These are phyloP conservation scores for Sylvicapra grimmia DNA, from an alignment of 2,113 vertebrate species.

Conservation along the genomic window DNA sequence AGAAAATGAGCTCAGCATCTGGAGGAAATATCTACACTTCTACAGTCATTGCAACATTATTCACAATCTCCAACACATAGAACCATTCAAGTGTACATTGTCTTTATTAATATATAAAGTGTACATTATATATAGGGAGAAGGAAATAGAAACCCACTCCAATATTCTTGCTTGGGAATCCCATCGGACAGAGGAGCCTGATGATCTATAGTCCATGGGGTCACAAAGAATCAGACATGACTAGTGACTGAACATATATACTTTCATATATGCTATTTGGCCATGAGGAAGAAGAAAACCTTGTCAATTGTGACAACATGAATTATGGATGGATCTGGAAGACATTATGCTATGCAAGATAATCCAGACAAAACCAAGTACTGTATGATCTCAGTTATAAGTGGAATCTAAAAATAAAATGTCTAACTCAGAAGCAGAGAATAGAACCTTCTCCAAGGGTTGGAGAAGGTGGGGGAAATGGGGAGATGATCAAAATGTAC, in stretches of 20 bases:
- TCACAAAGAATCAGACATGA: not conserved
- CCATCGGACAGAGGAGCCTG: not conserved
- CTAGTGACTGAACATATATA: not conserved
- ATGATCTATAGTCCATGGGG: not conserved
- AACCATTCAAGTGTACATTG: not conserved
- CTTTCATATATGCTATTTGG: not conserved
- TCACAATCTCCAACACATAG: not conserved
- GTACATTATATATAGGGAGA: not conserved
- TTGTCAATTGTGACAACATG: not conserved
- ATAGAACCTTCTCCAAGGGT: not conserved
- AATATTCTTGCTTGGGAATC: not conserved
- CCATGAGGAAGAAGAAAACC: not conserved
- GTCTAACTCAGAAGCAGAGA: not conserved
- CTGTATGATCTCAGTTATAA: not conserved
- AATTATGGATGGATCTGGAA: not conserved
- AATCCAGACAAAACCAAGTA: not conserved
- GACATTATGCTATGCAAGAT: not conserved
- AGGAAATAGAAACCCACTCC: not conserved
- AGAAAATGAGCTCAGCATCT: not conserved
- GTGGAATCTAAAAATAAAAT: not conserved
- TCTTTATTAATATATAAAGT: not conserved
- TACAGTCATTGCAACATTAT: not conserved
- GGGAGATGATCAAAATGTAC: not conserved
- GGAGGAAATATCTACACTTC: not conserved
- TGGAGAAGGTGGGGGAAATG: not conserved